Base-by-base conservation (phyloP, 1,140 invertebrate genomes). In the Caenorhabditis latens region DNA sequence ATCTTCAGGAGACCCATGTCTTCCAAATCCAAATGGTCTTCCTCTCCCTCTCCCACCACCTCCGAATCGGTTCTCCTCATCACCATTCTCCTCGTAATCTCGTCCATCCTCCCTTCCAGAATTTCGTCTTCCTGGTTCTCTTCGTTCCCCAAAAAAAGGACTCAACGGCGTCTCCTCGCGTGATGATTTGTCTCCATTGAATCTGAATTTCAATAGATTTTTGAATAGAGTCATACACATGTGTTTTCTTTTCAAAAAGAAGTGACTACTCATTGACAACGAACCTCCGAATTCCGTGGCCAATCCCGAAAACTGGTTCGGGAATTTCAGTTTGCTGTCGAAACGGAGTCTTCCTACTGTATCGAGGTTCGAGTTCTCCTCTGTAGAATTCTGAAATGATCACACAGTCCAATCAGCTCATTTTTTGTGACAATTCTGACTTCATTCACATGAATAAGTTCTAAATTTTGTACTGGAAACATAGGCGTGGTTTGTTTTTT, bases 41-140 rank as follows among this genome's bases (percentile, higher is more conserved):
- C 46, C 53, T 50, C 46, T 79, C 24, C 58, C 9, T 42, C 71
- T 42, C 53, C 46, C 53, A 24, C 46, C 53, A 24, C 58, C 9
- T 21, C 71, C 71, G 24, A 50, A 79, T 79, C 46, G 71, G 9
- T 50, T 79, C 43, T 79, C 71, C 13, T 79, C 46, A 13, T 79
- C 71, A 50, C 84, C 84, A 85, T 65, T 71, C 63, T 58, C 84
- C 84, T 85, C 84, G 53, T 65, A 75, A 40, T 67, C 84, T 32
- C 63, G 84, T 85, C 84, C 84, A 85, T 85, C 84, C 84, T 71
- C 63, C 67, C 58, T 63, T 71, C 50, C 84, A 32, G 84, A 75
- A 85, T 79, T 67, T 71, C 65, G 84, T 55, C 67, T 67, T 71
- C 32, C 50, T 21, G 42, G 63, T n/a, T 63, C 63, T 75, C 55